Base-by-base conservation (phyloP, 2,797 vertebrate species). In the Gila robusta region DNA sequence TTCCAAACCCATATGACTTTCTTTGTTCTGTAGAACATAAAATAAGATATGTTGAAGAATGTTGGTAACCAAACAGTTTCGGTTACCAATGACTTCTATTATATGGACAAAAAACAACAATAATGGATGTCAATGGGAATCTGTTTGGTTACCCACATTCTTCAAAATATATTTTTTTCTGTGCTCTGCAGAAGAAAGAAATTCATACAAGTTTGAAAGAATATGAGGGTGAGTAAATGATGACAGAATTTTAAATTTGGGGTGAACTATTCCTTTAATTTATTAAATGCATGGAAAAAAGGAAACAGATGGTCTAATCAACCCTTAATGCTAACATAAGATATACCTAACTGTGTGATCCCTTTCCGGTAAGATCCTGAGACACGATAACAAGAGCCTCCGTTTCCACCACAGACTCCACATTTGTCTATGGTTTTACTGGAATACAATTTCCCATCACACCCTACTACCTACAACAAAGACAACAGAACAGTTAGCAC, bases 321-420 rank as follows among this genome's bases (percentile, higher is more conserved):
- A 83, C 82, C 71, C 10, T 82, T 41, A 79, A 39, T 87, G 80
- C 72, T 84, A 87, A 73, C 49, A 89, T 91, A 56, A 93, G 92
- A 92, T 95, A 93, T 96, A 96, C 95, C 95, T 95, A 97, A 97
- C 95, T 97, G 97, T 96, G 97, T 94, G 96, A 97, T 91, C 93
- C 96, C 96, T 93, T 93, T 97, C 93, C 97, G 96, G 93, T 96
- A 98, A 91, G 95, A 96, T 93, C 97, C 97, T 26, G 96, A 97
- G 86, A 98, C 92, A 62, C 96, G 96, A 88, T 95, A 95, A 91
- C 97, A 98, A 87, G 96, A 96, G 49, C 95, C 96, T 90, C 97
- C 97, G 9, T 96, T 95, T 79, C 97, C 97, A 84, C 96, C 97
- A 84, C 97, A 98, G 35, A 97, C 93, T 76, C 96, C 96, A 91